Evolutionary conservation across 92 coral and sea anemone genomes (phyloP), one percentile per base, ranked within the genome.

Genomic region (Parazoanthus atlanticus): DNA sequence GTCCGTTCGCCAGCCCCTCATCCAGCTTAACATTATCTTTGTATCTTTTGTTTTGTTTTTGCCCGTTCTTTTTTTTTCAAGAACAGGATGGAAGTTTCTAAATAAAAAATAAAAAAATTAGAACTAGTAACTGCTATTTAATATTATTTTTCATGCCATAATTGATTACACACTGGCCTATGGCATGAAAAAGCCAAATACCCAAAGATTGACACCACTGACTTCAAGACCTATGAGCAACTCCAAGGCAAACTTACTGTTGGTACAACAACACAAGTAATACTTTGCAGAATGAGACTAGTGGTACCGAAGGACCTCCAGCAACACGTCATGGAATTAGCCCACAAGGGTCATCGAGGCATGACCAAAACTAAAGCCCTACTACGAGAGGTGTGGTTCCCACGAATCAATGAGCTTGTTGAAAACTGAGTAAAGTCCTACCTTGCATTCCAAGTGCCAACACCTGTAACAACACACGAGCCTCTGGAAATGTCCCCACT

Each of bases 301-400:
- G 88, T 65, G 23, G 56, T 84, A 43, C 78, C 61, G 19, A 66
- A 33, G 38, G 6, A 21, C 30, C 56, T 84, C 31, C 88, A 84
- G 67, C 77, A 16, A 65, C 34, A 30, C 13, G 81, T 72, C 1
- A 52, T 75, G 33, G 47, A 73, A 13, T 49, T 86, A 12, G 82
- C 71, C 33, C 82, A 47, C n/a, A 70, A 72, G 25, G 89, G 89
- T 21, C 82, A 86, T n/a, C 89, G 72, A 32, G 81, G 67, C 66
- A 72, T 85, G 28, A 61, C 67, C 38, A 86, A 86, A 11, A 86
- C 89, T 0, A 74, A 74, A 86, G 65, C 80, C 32, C 46, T 73
- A 28, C 41, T 74, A 21, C 58, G 80, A 26, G 80, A 85, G 13
- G 80, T 85, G 8, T 85, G 88, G 88, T 85, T 85, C 66, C 56